A percentile compares a stretch with the other conserved stretches of the same genome.
Conservation (phyloP, 2,888 invertebrate species). For the Agrilus mali region DNA sequence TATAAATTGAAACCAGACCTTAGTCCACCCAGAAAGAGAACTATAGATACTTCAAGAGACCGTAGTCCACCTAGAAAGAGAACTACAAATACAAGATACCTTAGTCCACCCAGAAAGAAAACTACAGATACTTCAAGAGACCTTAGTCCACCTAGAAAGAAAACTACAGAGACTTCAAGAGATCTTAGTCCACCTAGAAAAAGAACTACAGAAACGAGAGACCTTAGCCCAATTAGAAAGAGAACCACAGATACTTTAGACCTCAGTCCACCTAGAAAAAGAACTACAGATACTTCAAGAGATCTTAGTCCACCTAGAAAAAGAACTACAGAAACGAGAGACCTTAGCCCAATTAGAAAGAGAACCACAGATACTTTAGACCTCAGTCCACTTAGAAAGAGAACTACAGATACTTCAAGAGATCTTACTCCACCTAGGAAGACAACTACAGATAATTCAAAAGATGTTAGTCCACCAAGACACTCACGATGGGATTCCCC, state of each 20-base stretch:
- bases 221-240: constrained; percentile 2
- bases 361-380: constrained; percentile 3
- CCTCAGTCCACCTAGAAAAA: constrained; percentile 9
- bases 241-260: constrained; percentile 3
- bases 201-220: background rate
- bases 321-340: constrained; percentile 4
- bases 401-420: background rate
- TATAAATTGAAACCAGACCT: constrained; percentile 4
- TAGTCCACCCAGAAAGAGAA: constrained; percentile 10
- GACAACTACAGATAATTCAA: background rate
- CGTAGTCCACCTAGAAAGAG: constrained; percentile 3
- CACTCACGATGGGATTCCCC: constrained; percentile 4
- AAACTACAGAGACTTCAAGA: constrained; percentile 1
- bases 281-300: background rate
- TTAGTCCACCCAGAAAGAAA: constrained; percentile 8
- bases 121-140: constrained; percentile 1
- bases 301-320: constrained; percentile 12
- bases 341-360: constrained; percentile 2
- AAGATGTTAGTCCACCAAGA: constrained; percentile 6
- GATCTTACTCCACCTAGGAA: constrained; percentile 13
- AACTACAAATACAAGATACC: constrained; percentile 3
- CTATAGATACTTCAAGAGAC: constrained; percentile 7
- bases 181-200: no score
- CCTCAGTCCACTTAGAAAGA: constrained; percentile 8
- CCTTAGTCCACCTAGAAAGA: constrained; percentile 15